phyloP scores from a whole-genome alignment of 2,113 vertebrate genomes.

The Phaethornis superciliosus region DNA sequence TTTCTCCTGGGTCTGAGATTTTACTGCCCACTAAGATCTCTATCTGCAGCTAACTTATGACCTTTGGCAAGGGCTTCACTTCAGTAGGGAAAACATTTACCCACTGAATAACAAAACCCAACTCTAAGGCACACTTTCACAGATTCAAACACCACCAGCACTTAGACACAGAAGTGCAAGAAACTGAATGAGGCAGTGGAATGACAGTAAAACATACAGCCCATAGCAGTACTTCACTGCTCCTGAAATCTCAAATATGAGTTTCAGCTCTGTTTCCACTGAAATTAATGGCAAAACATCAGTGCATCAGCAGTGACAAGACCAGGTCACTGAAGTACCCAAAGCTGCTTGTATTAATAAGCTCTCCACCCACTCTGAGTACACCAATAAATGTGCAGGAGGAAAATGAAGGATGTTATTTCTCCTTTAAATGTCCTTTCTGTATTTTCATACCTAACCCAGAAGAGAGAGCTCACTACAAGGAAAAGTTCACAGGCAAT shows the following conservation, averaged over 20 bases:
- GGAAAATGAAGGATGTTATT: background rate
- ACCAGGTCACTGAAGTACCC: background rate
- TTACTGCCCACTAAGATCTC: background rate
- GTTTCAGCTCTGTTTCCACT: background rate
- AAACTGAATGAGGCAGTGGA: background rate
- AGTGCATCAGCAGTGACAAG: background rate
- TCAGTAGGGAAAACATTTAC: slow-evolving; percentile 32
- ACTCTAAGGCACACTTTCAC: background rate
- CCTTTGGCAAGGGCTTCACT: slow-evolving; percentile 28
- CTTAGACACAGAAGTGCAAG: background rate
- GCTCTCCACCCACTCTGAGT: background rate
- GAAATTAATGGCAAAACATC: background rate
- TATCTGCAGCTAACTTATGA: slow-evolving; percentile 11
- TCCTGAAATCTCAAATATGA: background rate
- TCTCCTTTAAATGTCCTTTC: background rate
- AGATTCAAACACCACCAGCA: background rate
- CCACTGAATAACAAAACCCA: slow-evolving; percentile 37
- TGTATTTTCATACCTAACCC: background rate
- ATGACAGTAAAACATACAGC: background rate
- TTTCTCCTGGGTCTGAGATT: background rate
- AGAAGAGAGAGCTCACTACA: background rate
- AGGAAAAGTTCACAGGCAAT: background rate
- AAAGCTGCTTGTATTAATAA: background rate
- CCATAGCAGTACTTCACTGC: background rate
- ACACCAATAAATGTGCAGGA: background rate